Base-by-base conservation (phyloP, 2,113 vertebrate genomes). In the Ranitomeya imitator region DNA sequence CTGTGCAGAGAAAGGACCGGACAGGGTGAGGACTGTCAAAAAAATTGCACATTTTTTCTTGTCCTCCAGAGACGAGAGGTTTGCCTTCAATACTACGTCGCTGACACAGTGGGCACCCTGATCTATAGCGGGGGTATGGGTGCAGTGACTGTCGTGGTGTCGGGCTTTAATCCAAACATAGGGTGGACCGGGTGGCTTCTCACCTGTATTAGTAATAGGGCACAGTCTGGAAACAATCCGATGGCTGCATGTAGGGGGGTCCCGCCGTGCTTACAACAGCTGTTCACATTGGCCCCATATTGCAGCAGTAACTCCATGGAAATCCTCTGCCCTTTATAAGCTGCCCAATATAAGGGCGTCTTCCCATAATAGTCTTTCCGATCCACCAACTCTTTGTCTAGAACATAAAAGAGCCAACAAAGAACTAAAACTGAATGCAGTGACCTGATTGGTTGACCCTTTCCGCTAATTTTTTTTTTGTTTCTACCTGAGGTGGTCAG, bases 291-390 rank as follows among this genome's bases (percentile, higher is more conserved):
- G 14, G 92, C 92, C 2, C 91, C 91, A 23, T 92, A 86, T 19
- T 89, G 85, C 60, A 93, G 81, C 9, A 93, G 90, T 71, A 92
- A 80, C 90, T 91, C 90, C 83, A 93, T 88, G 4, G 90, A 91
- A 16, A 85, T 76, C 83, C 86, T 90, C 82, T 92, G 90, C 9
- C 91, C 92, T 83, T 92, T 93, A 87, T 92, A 93, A 3, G 92
- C 92, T 10, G 92, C 91, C 92, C 92, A 93, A 77, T 92, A 93
- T 61, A 92, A 89, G 0, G 91, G 90, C 0, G 91, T 91, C 88
- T 92, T 93, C 65, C 92, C 92, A 79, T 92, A 92, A 85, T 92
- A 92, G 88, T 93, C 92, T 45, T 92, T 92, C 88, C 83, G 77
- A 87, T 93, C 91, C 19, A 91, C 86, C 89, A 91, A 89, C 26